These are phyloP conservation scores for Sinocyclocheilus maitianheensis DNA, from an alignment of 2,113 vertebrate genomes.

Conservation along the genomic window DNA sequence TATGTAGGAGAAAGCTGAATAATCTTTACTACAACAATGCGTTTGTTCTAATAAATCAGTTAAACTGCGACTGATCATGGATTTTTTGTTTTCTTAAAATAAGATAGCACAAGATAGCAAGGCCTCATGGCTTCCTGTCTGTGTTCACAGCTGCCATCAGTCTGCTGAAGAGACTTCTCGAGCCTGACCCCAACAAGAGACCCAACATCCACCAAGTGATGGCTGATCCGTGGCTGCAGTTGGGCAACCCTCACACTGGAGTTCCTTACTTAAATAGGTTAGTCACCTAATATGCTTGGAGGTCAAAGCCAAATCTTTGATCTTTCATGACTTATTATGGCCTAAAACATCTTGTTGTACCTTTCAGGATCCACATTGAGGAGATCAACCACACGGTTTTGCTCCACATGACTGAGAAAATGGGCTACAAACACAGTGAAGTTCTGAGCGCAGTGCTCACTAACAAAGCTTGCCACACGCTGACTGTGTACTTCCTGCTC, in stretches of 20 bases:
- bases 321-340: background rate
- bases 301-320: background rate
- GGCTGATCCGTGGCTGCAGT: conserved; percentile 91
- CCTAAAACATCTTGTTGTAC: background rate
- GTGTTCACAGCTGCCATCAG: conserved; percentile 81
- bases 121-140: conserved; percentile 32
- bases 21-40: background rate
- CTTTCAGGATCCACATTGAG: conserved; percentile 88
- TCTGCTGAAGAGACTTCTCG: conserved; percentile 89
- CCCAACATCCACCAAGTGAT: conserved; percentile 96
- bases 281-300: background rate
- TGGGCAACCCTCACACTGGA: conserved; percentile 84
- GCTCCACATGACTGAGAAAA: conserved; percentile 93
- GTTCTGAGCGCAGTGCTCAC: conserved; percentile 94
- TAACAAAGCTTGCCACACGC: conserved; percentile 92
- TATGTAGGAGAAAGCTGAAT: background rate
- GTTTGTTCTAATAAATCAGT: background rate
- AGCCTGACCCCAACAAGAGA: conserved; percentile 92
- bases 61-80: background rate
- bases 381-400: conserved; percentile 94
- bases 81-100: background rate
- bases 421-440: conserved; percentile 92
- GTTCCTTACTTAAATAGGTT: conserved; percentile 93
- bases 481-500: conserved; percentile 92
- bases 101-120: background rate